These are phyloP conservation scores for Erebia aethiops DNA, from an alignment of 2,888 invertebrate species.

Conservation along the genomic window DNA sequence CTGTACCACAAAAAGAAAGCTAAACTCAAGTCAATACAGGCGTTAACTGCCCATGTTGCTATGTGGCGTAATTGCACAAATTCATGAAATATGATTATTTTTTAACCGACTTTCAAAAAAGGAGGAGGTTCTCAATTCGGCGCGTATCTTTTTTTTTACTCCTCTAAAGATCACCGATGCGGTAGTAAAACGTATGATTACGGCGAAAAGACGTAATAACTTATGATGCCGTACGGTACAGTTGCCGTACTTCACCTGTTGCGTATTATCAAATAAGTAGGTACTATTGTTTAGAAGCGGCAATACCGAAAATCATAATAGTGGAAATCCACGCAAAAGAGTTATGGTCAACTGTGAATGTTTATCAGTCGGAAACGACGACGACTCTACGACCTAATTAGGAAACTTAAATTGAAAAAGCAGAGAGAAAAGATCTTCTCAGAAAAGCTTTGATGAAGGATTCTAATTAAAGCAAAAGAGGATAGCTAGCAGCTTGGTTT, in stretches of 20 bases:
- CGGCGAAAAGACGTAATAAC: too few species aligned
- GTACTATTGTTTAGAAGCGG: too few species aligned
- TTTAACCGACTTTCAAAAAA: too few species aligned
- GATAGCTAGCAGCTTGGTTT: background rate
- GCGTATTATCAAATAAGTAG: too few species aligned
- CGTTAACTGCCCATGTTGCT: background rate
- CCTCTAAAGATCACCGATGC: too few species aligned
- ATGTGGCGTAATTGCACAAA: background rate
- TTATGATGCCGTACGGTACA: too few species aligned
- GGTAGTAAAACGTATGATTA: too few species aligned
- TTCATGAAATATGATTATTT: constrained; percentile 14
- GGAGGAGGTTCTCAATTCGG: too few species aligned
- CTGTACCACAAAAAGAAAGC: constrained; percentile 38
- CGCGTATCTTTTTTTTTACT: too few species aligned
- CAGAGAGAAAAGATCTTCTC: background rate
- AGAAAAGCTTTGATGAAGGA: background rate
- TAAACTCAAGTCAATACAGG: constrained; percentile 9
- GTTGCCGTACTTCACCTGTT: too few species aligned
- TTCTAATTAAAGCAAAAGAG: background rate
- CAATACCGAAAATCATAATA: too few species aligned
- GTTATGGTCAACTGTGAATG: background rate
- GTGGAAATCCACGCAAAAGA: too few species aligned
- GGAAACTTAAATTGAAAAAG: background rate
- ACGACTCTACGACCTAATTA: background rate
- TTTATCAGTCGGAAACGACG: background rate